Evolutionary conservation across 2,888 invertebrate species (phyloP), one percentile per base, ranked within the genome.

Genomic region (Bombyx huttoni): DNA sequence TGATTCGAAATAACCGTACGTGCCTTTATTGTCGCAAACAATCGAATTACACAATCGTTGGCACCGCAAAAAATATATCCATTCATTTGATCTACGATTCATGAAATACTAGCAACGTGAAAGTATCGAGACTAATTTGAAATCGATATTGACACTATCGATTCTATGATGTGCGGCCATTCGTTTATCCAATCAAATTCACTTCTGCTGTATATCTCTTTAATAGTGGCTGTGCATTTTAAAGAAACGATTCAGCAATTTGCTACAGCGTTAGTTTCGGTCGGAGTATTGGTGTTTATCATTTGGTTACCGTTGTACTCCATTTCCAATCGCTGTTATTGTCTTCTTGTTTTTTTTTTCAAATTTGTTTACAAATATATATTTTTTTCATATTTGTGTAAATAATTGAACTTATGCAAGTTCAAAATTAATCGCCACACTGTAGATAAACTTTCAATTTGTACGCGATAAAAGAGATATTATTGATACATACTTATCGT

Each of bases 171-270:
- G 52, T 56, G 53, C 51, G 50, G 49, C 54, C 57, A 52, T 48
- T 35, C 53, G 61, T 52, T 61, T 55, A 57, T 56, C 58, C 61
- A 66, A 65, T 67, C 56, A 63, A 62, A 63, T 61, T 62, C 58
- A 60, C 64, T 64, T 65, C 60, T 68, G 63, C 68, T 68, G 67
- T 63, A 64, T 69, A 62, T 69, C 56, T 56, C 51, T 55, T 65
- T 61, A 70, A 74, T 70, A 70, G 60, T 7, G 40, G 8, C 58
- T 66, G 56, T 65, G 67, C 65, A 67, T 67, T 68, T 63, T 64
- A 59, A 66, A 63, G 68, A 63, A 62, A 65, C 71, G 77, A 67
- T 40, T 75, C 74, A 74, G 73, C 75, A 76, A 79, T 80, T 80
- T 75, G 58, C 60, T 68, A 74, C 67, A 65, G 64, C 64, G 70